Base-by-base conservation (phyloP, 2,113 vertebrate genomes). In the Loxodonta africana region DNA sequence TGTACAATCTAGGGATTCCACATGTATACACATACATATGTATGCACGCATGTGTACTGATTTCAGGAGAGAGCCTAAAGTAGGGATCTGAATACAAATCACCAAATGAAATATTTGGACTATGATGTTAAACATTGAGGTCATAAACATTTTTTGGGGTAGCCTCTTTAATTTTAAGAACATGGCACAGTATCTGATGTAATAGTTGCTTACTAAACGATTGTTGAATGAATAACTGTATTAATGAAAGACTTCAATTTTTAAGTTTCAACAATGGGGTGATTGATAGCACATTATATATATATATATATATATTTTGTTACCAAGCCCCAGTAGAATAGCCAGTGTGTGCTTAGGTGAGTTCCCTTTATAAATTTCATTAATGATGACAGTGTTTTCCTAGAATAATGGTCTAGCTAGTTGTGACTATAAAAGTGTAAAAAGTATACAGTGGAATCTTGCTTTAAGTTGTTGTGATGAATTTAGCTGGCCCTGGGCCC, bases 261-360 rank as follows among this genome's bases (percentile, higher is more conserved):
- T 96, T 84, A 93, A 51, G n/a, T 91, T 41, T 93, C 44, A 82
- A 81, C 81, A 92, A 48, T 87, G 7, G 28, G 90, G 81, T 77
- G 33, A 37, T 53, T 14, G 5, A 77, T 84, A 77, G 87, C 67
- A 5, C 1, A n/a, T n/a, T 33, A 0, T 84, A 53, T 53, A 53
- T 53, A 53, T 53, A 53, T 7, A 53, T 53, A 53, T 17, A 57
- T 12, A 11, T 57, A 8, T 14, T 57, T 88, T 71, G 37, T 87
- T 87, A 23, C 30, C n/a, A 87, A 94, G 46, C 18, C 37, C 33
- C 2, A 41, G 57, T 30, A 90, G 28, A 80, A 91, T 51, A 76
- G 82, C 5, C 30, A 92, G 65, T n/a, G 3, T 83, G 25, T 91
- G 73, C 62, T 67, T 82, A 89, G 60, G 30, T 65, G 14, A 11